Percentiles rank a stretch among this genome's conserved stretches.
phyloP scores from a whole-genome alignment of 2,113 vertebrate genomes.

The Formicarius rufipectus region DNA sequence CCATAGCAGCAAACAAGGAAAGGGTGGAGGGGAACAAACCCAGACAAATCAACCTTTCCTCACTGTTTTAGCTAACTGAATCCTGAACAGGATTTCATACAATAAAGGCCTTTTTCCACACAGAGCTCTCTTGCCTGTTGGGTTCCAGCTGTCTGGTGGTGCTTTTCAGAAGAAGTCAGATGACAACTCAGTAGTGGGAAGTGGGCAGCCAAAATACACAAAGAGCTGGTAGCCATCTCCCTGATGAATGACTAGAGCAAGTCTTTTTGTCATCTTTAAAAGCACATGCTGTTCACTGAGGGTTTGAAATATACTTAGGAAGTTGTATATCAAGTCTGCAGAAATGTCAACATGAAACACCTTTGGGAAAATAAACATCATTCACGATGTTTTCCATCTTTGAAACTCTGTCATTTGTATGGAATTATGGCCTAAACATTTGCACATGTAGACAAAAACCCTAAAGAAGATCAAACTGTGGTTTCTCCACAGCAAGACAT shows the following conservation, averaged over 20 bases:
- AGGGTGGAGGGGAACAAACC: too few species aligned
- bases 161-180: not conserved
- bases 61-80: not conserved
- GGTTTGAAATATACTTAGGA: not conserved
- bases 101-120: not conserved
- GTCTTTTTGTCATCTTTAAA: not conserved
- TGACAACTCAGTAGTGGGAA: not conserved
- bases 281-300: not conserved
- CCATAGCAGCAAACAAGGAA: not conserved
- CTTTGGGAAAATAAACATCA: not conserved
- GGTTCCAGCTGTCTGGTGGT: not conserved
- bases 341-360: not conserved
- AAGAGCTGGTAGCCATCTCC: not conserved
- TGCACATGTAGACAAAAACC: not conserved
- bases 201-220: not conserved
- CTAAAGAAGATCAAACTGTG: not conserved
- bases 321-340: not conserved
- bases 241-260: not conserved
- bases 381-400: not conserved
- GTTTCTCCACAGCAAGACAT: not conserved
- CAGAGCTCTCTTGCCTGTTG: not conserved
- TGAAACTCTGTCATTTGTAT: not conserved
- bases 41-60: not conserved
- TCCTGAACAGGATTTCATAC: not conserved
- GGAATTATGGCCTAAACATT: not conserved